Percentiles rank a stretch among this genome's conserved stretches.
Conservation (phyloP, 2,888 invertebrate species). For the Willowsia nigromaculata region DNA sequence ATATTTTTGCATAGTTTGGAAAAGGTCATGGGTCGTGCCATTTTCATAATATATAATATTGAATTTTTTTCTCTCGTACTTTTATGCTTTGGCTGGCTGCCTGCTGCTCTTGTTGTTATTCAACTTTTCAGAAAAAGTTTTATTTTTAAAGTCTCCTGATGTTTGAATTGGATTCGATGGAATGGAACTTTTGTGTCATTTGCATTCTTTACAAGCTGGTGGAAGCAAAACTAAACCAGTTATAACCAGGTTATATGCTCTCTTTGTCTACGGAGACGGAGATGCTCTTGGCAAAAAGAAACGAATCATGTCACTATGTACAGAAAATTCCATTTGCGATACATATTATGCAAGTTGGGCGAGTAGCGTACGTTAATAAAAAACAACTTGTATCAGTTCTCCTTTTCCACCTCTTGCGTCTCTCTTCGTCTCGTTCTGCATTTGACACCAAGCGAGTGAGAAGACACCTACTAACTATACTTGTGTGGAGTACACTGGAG, state of each 20-base stretch:
- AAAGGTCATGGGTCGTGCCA: conserved; percentile 14
- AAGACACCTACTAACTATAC: background rate
- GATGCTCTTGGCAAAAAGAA: background rate
- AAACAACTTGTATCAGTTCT: background rate
- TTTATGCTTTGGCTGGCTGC: background rate
- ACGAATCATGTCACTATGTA: background rate
- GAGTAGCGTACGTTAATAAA: background rate
- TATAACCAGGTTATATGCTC: background rate
- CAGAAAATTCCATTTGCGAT: background rate
- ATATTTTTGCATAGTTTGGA: background rate
- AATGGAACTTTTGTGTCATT: background rate
- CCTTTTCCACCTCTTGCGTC: background rate
- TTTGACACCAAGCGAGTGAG: background rate
- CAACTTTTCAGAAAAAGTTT: no score
- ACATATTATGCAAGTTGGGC: background rate
- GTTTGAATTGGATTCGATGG: background rate
- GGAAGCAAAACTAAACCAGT: background rate
- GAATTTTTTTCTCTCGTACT: background rate
- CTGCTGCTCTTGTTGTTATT: background rate
- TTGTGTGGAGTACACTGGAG: background rate
- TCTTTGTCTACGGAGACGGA: background rate
- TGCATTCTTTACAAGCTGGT: background rate
- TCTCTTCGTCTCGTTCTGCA: background rate
- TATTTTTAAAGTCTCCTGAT: background rate
- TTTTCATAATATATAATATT: background rate